Conservation (phyloP, 2,888 invertebrate genomes). For the Drosophila peninsularis region DNA sequence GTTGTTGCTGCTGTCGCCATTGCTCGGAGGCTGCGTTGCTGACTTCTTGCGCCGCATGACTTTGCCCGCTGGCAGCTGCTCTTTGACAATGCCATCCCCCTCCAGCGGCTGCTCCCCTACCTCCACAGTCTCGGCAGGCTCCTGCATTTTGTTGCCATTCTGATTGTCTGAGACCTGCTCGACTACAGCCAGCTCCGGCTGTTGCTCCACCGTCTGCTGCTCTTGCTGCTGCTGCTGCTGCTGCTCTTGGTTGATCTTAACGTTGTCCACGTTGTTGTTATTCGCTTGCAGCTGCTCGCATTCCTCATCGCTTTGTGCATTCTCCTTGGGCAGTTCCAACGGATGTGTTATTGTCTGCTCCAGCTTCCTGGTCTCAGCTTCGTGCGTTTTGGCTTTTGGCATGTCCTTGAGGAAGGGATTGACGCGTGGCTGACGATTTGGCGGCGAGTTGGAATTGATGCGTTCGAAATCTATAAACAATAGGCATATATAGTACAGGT, state of each 20-base stretch:
- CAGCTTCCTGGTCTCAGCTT: constrained; percentile 49
- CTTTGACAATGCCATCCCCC: constrained; percentile 87
- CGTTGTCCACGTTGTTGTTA: constrained; percentile 56
- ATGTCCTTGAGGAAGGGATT: constrained; percentile 88
- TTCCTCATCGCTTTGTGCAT: constrained; percentile 60
- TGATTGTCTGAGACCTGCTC: constrained; percentile 80
- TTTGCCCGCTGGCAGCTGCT: constrained; percentile 90
- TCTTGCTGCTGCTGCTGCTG: constrained; percentile 8
- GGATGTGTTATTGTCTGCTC: constrained; percentile 58
- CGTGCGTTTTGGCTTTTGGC: constrained; percentile 81
- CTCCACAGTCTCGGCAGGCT: constrained; percentile 66
- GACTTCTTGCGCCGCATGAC: constrained; percentile 85
- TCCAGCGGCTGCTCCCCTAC: constrained; percentile 83
- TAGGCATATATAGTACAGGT: not conserved
- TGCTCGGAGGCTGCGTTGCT: constrained; percentile 58
- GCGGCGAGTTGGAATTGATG: constrained; percentile 81
- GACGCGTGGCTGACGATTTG: constrained; percentile 86
- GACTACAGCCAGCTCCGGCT: constrained; percentile 6
- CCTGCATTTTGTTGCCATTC: constrained; percentile 81
- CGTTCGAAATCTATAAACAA: constrained; percentile 79
- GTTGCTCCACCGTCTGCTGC: not conserved
- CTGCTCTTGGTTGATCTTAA: constrained; percentile 16
- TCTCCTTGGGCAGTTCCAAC: constrained; percentile 46
- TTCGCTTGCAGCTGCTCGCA: constrained; percentile 42
- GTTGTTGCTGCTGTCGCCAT: constrained; percentile 46